phyloP scores from a whole-genome alignment of 2,797 vertebrate genomes.

The Carcharodon carcharias region DNA sequence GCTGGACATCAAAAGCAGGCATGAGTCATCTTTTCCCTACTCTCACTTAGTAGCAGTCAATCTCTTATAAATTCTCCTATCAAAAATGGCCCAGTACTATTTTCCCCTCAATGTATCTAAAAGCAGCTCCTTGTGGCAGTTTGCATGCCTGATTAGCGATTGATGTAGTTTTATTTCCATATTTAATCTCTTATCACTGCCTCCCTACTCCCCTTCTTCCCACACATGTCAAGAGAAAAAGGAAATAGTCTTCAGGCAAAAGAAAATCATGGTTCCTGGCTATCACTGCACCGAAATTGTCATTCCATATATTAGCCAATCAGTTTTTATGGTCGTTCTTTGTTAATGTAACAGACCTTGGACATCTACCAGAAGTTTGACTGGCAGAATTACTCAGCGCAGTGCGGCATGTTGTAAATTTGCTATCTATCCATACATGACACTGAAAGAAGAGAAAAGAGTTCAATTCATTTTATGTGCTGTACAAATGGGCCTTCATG shows the following conservation, averaged over 20 bases:
- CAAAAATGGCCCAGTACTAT: not conserved
- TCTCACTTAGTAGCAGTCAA: not conserved
- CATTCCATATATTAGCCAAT: not conserved
- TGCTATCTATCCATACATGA: not conserved
- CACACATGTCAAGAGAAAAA: not conserved
- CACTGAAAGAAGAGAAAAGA: not conserved
- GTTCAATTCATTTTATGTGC: not conserved
- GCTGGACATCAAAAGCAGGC: constrained; percentile 12
- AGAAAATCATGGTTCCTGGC: not conserved
- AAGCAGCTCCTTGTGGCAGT: not conserved
- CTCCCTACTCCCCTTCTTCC: not conserved
- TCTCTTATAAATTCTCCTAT: not conserved
- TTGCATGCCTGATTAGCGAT: not conserved
- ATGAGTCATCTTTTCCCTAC: not conserved
- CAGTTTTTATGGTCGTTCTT: not conserved
- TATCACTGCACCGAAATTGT: not conserved
- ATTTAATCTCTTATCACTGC: not conserved
- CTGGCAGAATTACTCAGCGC: not conserved
- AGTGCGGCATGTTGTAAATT: not conserved
- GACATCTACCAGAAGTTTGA: not conserved
- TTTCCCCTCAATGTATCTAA: not conserved
- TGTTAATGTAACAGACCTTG: not conserved
- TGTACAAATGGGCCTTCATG: not conserved
- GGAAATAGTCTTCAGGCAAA: not conserved
- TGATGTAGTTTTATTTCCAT: not conserved